Percentiles rank a stretch among this genome's conserved stretches.
Evolutionary conservation across 2,113 vertebrate genomes (phyloP).

Genomic region (Rhadina sibilatrix): DNA sequence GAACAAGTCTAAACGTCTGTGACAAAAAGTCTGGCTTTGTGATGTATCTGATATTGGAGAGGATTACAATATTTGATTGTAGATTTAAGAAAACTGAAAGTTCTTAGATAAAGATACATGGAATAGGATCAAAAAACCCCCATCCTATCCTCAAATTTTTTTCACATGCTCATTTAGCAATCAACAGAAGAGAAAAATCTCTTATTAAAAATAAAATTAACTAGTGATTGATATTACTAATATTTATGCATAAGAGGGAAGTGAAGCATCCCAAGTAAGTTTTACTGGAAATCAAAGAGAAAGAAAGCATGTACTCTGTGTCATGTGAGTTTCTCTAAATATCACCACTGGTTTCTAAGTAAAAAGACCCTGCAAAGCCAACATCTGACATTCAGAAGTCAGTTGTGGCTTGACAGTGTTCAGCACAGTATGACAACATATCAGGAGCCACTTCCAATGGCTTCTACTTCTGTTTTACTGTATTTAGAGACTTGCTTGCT

Average conservation of each 20-base stretch:
- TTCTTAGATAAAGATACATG: neutral
- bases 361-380: neutral
- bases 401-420: neutral
- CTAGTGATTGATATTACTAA: neutral
- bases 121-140: neutral
- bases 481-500: neutral
- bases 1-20: neutral
- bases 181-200: neutral
- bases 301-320: neutral
- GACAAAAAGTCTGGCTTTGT: neutral
- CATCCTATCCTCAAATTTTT: neutral
- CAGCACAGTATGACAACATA: neutral
- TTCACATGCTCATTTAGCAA: neutral
- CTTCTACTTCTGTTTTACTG: neutral
- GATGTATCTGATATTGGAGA: neutral
- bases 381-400: neutral
- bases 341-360: neutral
- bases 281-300: neutral
- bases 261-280: fast-evolving
- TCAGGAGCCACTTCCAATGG: neutral
- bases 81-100: neutral
- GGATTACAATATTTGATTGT: neutral
- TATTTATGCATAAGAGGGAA: neutral
- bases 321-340: neutral
- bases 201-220: neutral